Conservation (phyloP, 2,888 invertebrate genomes). For the Xylophagus ater region DNA sequence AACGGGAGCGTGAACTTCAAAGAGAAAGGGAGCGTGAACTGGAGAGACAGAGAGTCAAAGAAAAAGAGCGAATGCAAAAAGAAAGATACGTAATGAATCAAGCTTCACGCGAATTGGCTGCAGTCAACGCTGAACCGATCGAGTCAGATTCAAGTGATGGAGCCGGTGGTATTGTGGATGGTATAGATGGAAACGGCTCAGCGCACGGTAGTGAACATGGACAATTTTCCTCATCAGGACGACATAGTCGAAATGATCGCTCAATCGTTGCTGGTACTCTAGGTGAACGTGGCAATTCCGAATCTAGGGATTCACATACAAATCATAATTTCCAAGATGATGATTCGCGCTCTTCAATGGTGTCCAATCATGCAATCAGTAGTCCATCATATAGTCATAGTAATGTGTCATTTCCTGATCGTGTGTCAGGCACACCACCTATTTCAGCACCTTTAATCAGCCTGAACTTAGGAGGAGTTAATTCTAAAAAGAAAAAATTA, state of each 20-base stretch:
- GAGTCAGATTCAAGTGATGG: conserved; percentile 53
- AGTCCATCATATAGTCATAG: conserved; percentile 21
- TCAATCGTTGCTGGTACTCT: conserved; percentile 17
- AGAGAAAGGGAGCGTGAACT: conserved; percentile 42
- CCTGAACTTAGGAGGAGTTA: conserved; percentile 35
- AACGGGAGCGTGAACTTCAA: conserved; percentile 48
- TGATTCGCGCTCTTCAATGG: conserved; percentile 41
- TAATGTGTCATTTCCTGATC: conserved; percentile 15
- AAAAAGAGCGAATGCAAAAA: conserved; percentile 36
- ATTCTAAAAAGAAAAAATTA: conserved; percentile 56
- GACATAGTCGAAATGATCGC: conserved; percentile 12
- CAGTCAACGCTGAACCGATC: conserved; percentile 59
- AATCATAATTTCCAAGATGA: conserved; percentile 22
- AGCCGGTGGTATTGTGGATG: conserved; percentile 5
- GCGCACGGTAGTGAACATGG: conserved; percentile 5
- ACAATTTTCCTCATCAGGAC: conserved; percentile 9
- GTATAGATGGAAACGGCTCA: not conserved
- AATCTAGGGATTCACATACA: conserved; percentile 28
- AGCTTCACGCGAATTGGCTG: conserved; percentile 50
- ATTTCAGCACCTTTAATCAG: conserved; percentile 38
- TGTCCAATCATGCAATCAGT: conserved; percentile 21
- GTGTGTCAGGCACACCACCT: conserved; percentile 30
- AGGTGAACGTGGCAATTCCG: conserved; percentile 32
- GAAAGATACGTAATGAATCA: conserved; percentile 44
- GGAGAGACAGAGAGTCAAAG: conserved; percentile 33